Conservation (phyloP, 1,140 invertebrate species). For the Mactra quadrangularis region DNA sequence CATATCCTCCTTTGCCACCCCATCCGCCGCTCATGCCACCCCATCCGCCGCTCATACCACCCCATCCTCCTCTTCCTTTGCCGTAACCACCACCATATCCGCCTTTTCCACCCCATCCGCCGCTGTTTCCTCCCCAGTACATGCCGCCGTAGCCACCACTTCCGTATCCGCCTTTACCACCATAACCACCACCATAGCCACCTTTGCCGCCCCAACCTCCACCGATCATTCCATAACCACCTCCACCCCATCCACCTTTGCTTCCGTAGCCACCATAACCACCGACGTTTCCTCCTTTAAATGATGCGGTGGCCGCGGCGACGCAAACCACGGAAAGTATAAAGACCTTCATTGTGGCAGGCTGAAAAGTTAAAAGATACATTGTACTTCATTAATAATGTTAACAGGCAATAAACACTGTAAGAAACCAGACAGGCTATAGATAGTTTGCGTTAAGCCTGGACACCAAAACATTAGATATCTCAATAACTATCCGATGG, state of each 20-base stretch:
- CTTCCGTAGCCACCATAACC: not conserved
- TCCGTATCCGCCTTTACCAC: constrained; percentile 8
- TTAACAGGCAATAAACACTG: too few species aligned
- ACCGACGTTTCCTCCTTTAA: not conserved
- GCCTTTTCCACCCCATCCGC: not conserved
- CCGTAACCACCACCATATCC: not conserved
- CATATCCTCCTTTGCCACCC: not conserved
- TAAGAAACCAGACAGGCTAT: too few species aligned
- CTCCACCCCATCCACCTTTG: not conserved
- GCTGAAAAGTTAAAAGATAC: too few species aligned
- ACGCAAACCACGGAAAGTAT: not conserved
- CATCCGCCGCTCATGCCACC: not conserved
- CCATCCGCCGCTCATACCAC: not conserved
- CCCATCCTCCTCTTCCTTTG: not conserved
- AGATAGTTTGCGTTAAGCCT: too few species aligned
- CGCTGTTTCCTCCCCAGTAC: not conserved
- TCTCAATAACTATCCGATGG: too few species aligned
- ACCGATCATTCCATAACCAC: not conserved
- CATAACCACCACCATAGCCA: not conserved
- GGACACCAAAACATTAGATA: too few species aligned
- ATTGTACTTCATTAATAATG: too few species aligned
- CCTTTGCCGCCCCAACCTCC: not conserved
- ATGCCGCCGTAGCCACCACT: not conserved
- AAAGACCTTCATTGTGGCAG: constrained; percentile 9
- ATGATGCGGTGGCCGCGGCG: not conserved